A percentile compares a stretch with the other conserved stretches of the same genome.
Evolutionary conservation across 2,888 invertebrate genomes (phyloP).

Genomic region (Drosophila monieri): DNA sequence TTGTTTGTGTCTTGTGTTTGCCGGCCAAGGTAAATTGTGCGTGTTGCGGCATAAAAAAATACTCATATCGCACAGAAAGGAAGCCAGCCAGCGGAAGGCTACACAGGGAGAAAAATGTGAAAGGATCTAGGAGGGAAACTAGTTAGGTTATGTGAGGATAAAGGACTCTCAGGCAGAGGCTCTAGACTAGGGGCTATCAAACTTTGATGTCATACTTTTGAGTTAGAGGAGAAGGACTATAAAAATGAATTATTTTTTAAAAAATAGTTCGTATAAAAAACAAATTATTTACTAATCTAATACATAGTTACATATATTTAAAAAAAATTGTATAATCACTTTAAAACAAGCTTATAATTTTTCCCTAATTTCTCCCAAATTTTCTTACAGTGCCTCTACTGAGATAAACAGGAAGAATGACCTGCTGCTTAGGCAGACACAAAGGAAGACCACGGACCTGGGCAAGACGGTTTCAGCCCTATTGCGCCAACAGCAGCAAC

Average conservation of each 20-base stretch:
- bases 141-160: background rate
- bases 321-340: too few relatives aligned
- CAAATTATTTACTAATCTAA: too few relatives aligned
- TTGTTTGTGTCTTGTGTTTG: slow-evolving; percentile 56
- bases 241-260: too few relatives aligned
- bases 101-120: slow-evolving; percentile 10
- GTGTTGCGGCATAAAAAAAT: slow-evolving; percentile 76
- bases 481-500: slow-evolving; percentile 60
- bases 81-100: slow-evolving; percentile 16
- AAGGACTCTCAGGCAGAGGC: too few relatives aligned
- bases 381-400: slow-evolving; percentile 16
- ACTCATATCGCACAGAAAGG: slow-evolving; percentile 34
- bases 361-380: background rate
- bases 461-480: slow-evolving; percentile 48
- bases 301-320: too few relatives aligned
- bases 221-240: too few relatives aligned
- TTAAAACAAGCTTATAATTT: too few relatives aligned
- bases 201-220: too few relatives aligned
- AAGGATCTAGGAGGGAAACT: too few relatives aligned
- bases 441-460: slow-evolving; percentile 49
- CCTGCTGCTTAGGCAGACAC: slow-evolving; percentile 71
- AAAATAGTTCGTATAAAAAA: too few relatives aligned
- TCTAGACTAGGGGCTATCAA: too few relatives aligned
- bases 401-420: slow-evolving; percentile 80
- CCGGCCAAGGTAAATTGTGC: slow-evolving; percentile 74